Percentiles rank a stretch among this genome's conserved stretches.
Evolutionary conservation across 2,888 invertebrate genomes (phyloP).

Genomic region (Drosophila buzzatii): DNA sequence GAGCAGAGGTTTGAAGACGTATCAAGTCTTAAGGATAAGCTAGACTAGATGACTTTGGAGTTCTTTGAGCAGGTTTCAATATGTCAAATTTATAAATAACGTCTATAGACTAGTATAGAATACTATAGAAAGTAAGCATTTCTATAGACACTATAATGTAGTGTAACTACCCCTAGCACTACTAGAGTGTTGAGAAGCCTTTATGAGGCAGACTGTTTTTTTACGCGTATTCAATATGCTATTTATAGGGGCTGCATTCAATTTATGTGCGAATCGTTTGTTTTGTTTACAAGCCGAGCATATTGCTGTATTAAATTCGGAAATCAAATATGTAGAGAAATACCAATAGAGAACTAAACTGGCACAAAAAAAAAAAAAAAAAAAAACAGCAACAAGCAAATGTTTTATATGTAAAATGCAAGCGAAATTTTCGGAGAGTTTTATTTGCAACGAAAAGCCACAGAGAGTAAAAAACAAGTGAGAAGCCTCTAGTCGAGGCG

Average conservation of each 20-base stretch:
- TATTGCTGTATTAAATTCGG: not conserved
- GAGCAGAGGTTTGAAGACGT: not conserved
- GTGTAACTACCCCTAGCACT: not conserved
- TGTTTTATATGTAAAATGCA: constrained; percentile 10
- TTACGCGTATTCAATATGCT: not conserved
- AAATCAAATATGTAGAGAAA: constrained; percentile 4
- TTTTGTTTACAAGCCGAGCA: constrained; percentile 5
- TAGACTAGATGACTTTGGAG: not conserved
- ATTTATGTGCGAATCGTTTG: constrained; percentile 9
- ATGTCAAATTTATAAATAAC: too few relatives aligned
- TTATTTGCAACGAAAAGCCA: constrained; percentile 8
- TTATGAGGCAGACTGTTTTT: not conserved
- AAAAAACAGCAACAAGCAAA: not conserved
- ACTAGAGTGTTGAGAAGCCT: too few relatives aligned
- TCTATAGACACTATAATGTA: not conserved
- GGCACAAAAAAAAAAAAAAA: constrained; percentile 4
- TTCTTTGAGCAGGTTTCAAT: too few relatives aligned
- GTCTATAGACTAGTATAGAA: not conserved
- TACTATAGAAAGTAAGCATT: not conserved
- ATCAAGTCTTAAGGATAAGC: not conserved
- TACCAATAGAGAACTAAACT: constrained; percentile 21
- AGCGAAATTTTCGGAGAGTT: constrained; percentile 10
- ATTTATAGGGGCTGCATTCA: constrained; percentile 3
- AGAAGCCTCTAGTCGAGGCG: too few relatives aligned
- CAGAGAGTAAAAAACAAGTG: not conserved